Evolutionary conservation across 2,797 vertebrate genomes (phyloP), one percentile per base, ranked within the genome.

Genomic region (Lophotriccus pileatus): DNA sequence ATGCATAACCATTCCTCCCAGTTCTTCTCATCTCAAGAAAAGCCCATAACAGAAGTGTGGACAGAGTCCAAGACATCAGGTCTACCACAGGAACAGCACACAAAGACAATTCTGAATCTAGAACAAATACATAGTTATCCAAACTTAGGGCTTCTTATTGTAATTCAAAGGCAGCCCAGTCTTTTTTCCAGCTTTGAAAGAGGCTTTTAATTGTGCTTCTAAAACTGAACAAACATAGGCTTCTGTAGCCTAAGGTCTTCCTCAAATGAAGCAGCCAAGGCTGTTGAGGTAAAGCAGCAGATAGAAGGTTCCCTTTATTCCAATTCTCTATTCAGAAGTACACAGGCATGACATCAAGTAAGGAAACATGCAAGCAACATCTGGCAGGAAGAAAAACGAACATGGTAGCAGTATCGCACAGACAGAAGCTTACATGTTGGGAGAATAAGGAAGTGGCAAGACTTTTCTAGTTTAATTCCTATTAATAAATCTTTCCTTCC

Each of bases 31-130:
- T 58, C 28, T 53, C 56, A 39, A 64, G 73, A 84, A 76, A 73
- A 70, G 47, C 11, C 36, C 10, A 0, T 5, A 46, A 46, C 3
- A 50, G 19, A 78, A 58, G 14, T 0, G 0, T 16, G 28, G 83
- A 83, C 20, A 44, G 46, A 67, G 28, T 34, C 23, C 32, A 47
- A 77, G 55, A 52, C 23, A 83, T 37, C 34, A 77, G 16, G 14
- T 27, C 69, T 52, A n/a, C 11, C 55, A 47, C 1, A 60, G 34
- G 37, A 73, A 44, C 19, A 79, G 59, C 53, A 72, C 20, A 5
- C 20, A 73, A 63, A 72, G 36, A 53, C 24, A 73, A 36, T 21
- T 44, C 43, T 39, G 43, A 86, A 46, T 55, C 74, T 69, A 86
- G 36, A 74, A 28, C 34, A 69, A 68, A 76, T 47, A 47, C 22